These are phyloP conservation scores for Coenonympha arcania DNA, from an alignment of 2,888 invertebrate genomes.

Conservation along the genomic window DNA sequence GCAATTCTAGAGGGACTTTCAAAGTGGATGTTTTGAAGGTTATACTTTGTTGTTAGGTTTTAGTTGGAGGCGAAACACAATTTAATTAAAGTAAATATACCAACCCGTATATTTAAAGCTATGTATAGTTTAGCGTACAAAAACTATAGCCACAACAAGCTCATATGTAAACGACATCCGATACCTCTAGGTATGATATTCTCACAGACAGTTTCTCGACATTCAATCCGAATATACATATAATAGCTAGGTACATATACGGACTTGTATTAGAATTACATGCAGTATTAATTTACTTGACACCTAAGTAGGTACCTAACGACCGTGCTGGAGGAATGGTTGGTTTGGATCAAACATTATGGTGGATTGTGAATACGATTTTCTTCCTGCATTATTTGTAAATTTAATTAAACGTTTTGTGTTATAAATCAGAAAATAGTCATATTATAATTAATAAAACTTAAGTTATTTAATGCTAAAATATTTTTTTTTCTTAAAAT, in stretches of 20 bases:
- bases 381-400: too few species aligned
- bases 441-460: too few species aligned
- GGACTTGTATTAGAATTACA: slow-evolving; percentile 19
- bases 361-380: neutral
- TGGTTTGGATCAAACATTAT: neutral
- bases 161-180: neutral
- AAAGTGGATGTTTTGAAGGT: too few species aligned
- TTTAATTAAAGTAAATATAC: too few species aligned
- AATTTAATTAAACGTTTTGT: too few species aligned
- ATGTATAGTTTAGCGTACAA: neutral
- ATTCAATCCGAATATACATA: neutral
- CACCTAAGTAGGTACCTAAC: neutral
- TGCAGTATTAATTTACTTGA: slow-evolving; percentile 14
- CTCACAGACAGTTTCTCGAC: slow-evolving; percentile 8
- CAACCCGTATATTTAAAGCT: too few species aligned
- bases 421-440: too few species aligned
- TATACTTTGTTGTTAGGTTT: too few species aligned
- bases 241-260: neutral
- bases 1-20: too few species aligned
- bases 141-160: neutral
- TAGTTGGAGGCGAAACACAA: too few species aligned
- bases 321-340: neutral
- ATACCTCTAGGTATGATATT: slow-evolving; percentile 3
- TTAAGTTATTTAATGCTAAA: too few species aligned
- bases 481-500: too few species aligned